Conservation (phyloP, 2,113 vertebrate genomes). For the Aphyosemion australe region DNA sequence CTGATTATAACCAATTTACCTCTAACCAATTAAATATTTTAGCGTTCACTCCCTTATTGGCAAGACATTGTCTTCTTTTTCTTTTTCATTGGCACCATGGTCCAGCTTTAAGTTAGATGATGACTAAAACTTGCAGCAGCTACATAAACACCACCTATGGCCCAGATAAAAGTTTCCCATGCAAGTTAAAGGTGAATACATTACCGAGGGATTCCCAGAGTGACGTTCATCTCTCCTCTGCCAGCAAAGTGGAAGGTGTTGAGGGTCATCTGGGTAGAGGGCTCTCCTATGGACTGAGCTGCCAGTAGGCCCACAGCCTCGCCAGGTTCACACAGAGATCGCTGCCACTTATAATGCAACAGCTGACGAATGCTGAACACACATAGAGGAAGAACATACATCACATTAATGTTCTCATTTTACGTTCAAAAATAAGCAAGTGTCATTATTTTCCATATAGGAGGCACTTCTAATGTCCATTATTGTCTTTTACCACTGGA, state of each 20-base stretch:
- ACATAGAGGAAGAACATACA: background rate
- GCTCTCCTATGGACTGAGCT: constrained; percentile 96
- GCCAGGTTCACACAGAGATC: constrained; percentile 91
- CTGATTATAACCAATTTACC: no score
- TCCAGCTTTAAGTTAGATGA: background rate
- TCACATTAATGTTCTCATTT: no score
- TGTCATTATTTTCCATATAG: no score
- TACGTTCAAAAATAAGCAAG: no score
- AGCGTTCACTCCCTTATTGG: no score
- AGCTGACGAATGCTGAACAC: constrained; percentile 83
- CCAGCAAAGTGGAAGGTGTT: constrained; percentile 99
- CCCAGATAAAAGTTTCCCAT: background rate
- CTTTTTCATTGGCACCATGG: no score
- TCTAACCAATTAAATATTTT: no score
- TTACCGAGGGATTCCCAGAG: constrained; percentile 95
- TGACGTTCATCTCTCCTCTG: constrained; percentile 99
- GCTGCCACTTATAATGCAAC: constrained; percentile 93
- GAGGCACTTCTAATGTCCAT: no score
- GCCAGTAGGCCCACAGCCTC: constrained; percentile 96
- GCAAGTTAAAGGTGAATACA: background rate
- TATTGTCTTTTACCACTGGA: no score
- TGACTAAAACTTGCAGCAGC: background rate
- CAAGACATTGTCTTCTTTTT: no score
- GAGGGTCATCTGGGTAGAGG: constrained; percentile 98
- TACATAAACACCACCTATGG: background rate